Evolutionary conservation across 2,113 vertebrate species (phyloP).

Genomic region (Cephalopholis sonnerati): DNA sequence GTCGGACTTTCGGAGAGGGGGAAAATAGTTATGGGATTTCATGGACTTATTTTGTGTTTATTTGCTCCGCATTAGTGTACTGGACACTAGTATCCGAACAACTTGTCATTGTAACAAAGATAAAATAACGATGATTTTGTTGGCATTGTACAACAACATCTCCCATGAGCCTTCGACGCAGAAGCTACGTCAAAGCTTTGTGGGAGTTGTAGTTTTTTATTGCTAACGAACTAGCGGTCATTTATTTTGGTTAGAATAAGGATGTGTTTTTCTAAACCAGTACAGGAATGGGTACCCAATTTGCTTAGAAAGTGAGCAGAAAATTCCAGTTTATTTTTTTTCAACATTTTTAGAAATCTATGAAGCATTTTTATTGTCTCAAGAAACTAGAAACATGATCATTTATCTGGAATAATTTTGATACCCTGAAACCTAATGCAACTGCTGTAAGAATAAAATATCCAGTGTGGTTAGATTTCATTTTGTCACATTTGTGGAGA

Average conservation of each 20-base stretch:
- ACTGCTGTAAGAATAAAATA: not conserved
- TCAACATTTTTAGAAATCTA: not conserved
- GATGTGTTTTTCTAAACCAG: not conserved
- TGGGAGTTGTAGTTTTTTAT: slow-evolving; percentile 54
- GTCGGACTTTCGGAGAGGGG: not conserved
- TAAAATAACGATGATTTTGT: not conserved
- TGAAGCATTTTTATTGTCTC: not conserved
- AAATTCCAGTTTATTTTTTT: not conserved
- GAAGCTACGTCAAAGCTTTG: not conserved
- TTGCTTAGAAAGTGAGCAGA: not conserved
- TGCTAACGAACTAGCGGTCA: not conserved
- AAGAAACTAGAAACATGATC: not conserved
- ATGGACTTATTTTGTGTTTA: fast-evolving
- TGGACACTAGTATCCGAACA: fast-evolving
- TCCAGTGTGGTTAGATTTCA: too few relatives aligned
- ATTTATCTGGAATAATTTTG: too few relatives aligned
- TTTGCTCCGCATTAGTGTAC: fast-evolving
- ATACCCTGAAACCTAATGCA: not conserved
- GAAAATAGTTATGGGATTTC: not conserved
- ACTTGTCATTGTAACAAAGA: not conserved
- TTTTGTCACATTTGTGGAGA: not conserved
- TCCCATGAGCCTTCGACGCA: not conserved
- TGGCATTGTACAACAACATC: not conserved
- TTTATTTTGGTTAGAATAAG: not conserved
- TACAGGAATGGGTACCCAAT: too few relatives aligned